Percentiles rank a stretch among this genome's conserved stretches.
These are phyloP conservation scores for Aldrovandia affinis DNA, from an alignment of 2,797 vertebrate genomes.

Conservation along the genomic window DNA sequence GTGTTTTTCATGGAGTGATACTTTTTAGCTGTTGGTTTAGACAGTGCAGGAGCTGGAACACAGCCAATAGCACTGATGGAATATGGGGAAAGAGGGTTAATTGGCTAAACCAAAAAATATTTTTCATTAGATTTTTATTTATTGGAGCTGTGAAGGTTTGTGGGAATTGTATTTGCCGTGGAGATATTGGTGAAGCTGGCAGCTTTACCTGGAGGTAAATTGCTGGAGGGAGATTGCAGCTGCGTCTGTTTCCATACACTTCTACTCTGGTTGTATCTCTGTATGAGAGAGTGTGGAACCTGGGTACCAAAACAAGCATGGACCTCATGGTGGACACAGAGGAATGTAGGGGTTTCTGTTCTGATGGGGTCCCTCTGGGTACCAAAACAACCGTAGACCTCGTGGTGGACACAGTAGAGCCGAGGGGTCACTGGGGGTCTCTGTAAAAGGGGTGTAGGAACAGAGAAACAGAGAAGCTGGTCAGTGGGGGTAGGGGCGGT, in stretches of 20 bases:
- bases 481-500: slow-evolving; percentile 41
- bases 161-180: not conserved
- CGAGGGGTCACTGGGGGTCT: not conserved
- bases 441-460: not conserved
- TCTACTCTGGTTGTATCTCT: not conserved
- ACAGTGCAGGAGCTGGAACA: not conserved
- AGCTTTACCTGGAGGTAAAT: not conserved
- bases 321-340: not conserved
- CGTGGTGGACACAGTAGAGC: not conserved
- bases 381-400: too few species aligned
- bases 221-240: not conserved
- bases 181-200: not conserved
- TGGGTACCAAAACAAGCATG: not conserved
- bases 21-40: not conserved
- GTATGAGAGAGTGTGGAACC: not conserved
- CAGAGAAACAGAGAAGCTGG: not conserved
- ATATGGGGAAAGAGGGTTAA: not conserved
- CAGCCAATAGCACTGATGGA: not conserved
- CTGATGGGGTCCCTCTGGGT: too few species aligned
- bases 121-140: not conserved
- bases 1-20: not conserved
- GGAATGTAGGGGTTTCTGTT: too few species aligned
- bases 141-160: not conserved
- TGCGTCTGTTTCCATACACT: not conserved
- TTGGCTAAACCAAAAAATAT: too few species aligned